Percentiles rank a stretch among this genome's conserved stretches.
Evolutionary conservation across 92 coral and sea anemone species (phyloP).

Genomic region (Porites rus): DNA sequence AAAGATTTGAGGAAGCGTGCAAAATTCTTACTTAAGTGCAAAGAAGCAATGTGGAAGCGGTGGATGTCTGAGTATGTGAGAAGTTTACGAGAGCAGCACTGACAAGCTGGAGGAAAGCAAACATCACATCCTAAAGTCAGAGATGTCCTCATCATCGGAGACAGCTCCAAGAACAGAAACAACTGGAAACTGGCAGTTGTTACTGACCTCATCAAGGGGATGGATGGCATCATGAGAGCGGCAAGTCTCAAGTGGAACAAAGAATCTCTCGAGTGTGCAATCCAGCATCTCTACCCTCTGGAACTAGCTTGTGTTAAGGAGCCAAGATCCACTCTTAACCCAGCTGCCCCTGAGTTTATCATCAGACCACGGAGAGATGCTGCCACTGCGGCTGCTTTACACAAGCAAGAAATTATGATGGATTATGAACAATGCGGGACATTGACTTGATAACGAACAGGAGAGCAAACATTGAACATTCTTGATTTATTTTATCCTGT

Average conservation of each 20-base stretch:
- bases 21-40: neutral
- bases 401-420: neutral
- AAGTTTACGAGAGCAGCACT: neutral
- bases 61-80: conserved; percentile 10
- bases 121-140: neutral
- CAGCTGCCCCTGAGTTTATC: conserved; percentile 3
- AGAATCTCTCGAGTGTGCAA: neutral
- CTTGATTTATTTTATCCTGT: neutral
- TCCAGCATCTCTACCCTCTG: neutral
- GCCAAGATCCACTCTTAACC: neutral
- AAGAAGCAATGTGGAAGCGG: neutral
- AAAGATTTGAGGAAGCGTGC: neutral
- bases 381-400: no score
- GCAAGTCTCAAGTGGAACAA: neutral
- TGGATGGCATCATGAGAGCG: conserved; percentile 12
- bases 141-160: conserved; percentile 6
- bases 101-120: neutral
- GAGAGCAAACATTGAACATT: conserved; percentile 1
- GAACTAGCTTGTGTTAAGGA: neutral
- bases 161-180: conserved; percentile 9
- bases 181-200: conserved; percentile 19
- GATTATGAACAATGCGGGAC: neutral
- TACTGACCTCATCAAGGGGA: conserved; percentile 4
- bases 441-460: no score
- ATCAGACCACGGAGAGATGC: neutral